Evolutionary conservation across 2,888 invertebrate species (phyloP).

Genomic region (Dryadula phaetusa): DNA sequence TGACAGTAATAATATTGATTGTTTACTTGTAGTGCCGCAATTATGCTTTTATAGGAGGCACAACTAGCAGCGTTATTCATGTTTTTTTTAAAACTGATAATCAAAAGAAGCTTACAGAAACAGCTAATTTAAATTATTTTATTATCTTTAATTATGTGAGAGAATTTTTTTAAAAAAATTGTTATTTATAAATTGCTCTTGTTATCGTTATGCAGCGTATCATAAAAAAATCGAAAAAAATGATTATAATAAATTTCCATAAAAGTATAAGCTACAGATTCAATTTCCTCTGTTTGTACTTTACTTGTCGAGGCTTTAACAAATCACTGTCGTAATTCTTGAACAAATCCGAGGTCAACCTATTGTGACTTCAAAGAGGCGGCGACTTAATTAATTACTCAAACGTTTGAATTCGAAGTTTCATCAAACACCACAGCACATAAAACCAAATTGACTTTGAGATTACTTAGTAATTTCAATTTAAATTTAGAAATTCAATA

Average conservation of each 20-base stretch:
- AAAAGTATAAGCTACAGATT: not conserved
- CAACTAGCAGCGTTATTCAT: too few relatives aligned
- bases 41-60: too few relatives aligned
- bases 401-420: slow-evolving; percentile 40
- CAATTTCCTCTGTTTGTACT: slow-evolving; percentile 3
- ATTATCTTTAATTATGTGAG: not conserved
- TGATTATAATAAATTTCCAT: not conserved
- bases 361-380: slow-evolving; percentile 38
- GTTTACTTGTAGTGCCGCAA: too few relatives aligned
- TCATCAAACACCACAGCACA: slow-evolving; percentile 28
- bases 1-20: too few relatives aligned
- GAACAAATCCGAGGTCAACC: slow-evolving; percentile 36
- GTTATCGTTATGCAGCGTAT: too few relatives aligned
- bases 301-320: slow-evolving; percentile 18
- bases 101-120: too few relatives aligned
- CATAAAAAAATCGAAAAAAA: not conserved
- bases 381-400: slow-evolving; percentile 43
- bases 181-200: too few relatives aligned
- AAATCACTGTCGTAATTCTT: slow-evolving; percentile 33
- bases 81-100: too few relatives aligned
- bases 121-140: not conserved
- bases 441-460: slow-evolving; percentile 37
- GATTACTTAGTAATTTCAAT: slow-evolving; percentile 14
- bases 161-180: not conserved
- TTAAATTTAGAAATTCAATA: slow-evolving; percentile 13